A percentile compares a stretch with the other conserved stretches of the same genome.
phyloP scores from a whole-genome alignment of 2,113 vertebrate species.

The Ictalurus furcatus region DNA sequence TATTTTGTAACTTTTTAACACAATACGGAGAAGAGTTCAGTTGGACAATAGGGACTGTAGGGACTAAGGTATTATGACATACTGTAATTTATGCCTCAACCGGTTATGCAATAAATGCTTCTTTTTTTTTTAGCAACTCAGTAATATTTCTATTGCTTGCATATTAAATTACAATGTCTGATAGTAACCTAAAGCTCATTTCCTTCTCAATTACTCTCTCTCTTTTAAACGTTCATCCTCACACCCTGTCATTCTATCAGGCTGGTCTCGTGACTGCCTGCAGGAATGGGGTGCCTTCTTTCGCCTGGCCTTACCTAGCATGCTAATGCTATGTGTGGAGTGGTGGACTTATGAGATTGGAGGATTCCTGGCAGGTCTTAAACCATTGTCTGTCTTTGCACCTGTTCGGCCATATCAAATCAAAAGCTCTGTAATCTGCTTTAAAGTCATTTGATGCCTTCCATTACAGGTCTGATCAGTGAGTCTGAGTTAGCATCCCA shows the following conservation, averaged over 20 bases:
- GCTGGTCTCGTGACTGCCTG: conserved; percentile 82
- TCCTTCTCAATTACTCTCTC: not conserved
- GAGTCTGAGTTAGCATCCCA: conserved; percentile 85
- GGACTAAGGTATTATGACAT: not conserved
- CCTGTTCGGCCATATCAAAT: not conserved
- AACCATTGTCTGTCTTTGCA: not conserved
- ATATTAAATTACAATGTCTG: not conserved
- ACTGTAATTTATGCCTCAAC: not conserved
- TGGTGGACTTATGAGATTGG: conserved; percentile 89
- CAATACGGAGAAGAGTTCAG: not conserved
- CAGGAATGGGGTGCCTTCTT: conserved; percentile 82
- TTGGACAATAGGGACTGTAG: not conserved
- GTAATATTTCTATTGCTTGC: not conserved
- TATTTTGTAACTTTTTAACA: conserved; percentile 22
- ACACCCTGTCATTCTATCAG: conserved; percentile 59
- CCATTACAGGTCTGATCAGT: conserved; percentile 75
- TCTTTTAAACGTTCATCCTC: not conserved
- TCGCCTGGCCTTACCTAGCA: conserved; percentile 79
- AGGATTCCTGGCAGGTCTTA: conserved; percentile 80
- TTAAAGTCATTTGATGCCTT: not conserved
- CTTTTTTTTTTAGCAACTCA: not conserved
- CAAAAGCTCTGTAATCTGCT: not conserved
- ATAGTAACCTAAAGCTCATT: not conserved
- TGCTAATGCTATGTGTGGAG: conserved; percentile 87
- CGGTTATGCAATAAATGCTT: not conserved